Percentiles rank a stretch among this genome's conserved stretches.
Evolutionary conservation across 2,113 vertebrate genomes (phyloP).

Genomic region (Bothrops jararaca): DNA sequence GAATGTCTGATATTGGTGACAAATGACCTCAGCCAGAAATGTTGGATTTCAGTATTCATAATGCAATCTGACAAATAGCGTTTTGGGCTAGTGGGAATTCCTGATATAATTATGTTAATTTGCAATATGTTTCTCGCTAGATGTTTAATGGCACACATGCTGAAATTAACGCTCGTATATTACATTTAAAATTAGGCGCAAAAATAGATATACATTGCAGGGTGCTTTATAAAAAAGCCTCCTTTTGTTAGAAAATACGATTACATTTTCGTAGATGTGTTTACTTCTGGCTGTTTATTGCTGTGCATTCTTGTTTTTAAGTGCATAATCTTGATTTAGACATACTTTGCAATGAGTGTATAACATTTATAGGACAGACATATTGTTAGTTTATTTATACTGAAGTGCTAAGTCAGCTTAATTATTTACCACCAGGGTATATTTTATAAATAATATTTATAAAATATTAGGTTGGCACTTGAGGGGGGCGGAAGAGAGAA

Average conservation of each 20-base stretch:
- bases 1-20: constrained; percentile 40
- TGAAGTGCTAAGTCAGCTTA: constrained; percentile 13
- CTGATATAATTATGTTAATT: constrained; percentile 66
- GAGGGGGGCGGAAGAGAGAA: not conserved
- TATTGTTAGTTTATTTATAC: constrained; percentile 1
- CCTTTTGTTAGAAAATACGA: constrained; percentile 30
- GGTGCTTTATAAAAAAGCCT: constrained; percentile 17
- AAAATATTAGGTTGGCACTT: not conserved
- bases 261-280: constrained; percentile 17
- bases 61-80: constrained; percentile 56
- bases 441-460: too few relatives aligned
- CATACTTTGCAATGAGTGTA: constrained; percentile 20
- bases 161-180: constrained; percentile 46
- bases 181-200: constrained; percentile 43
- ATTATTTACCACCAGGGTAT: not conserved
- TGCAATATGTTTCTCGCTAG: constrained; percentile 54
- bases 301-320: constrained; percentile 14
- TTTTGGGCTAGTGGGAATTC: constrained; percentile 48
- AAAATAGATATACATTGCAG: constrained; percentile 29
- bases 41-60: constrained; percentile 58
- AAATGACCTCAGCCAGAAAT: constrained; percentile 56
- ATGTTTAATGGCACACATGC: constrained; percentile 41
- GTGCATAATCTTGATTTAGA: constrained; percentile 13
- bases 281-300: constrained; percentile 21
- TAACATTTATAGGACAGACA: constrained; percentile 21